phyloP scores from a whole-genome alignment of 2,797 vertebrate species.

The Psittacula derbiana region DNA sequence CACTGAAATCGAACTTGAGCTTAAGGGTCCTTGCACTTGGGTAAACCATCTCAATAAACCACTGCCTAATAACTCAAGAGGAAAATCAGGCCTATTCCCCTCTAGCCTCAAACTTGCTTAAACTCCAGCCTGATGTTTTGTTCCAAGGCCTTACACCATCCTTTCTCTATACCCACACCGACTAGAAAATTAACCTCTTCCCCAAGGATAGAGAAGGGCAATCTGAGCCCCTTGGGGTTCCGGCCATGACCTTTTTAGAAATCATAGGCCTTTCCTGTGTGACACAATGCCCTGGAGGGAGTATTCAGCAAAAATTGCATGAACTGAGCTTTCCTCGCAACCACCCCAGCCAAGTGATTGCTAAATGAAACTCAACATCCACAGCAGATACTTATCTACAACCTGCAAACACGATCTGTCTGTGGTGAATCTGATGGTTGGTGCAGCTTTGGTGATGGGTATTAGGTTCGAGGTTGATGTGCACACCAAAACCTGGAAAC shows the following conservation, averaged over 20 bases:
- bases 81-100: not conserved
- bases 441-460: not conserved
- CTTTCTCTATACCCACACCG: not conserved
- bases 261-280: slow-evolving; percentile 29
- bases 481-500: not conserved
- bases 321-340: not conserved
- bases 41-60: not conserved
- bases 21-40: not conserved
- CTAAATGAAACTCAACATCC: not conserved
- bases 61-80: not conserved
- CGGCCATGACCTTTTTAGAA: not conserved
- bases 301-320: not conserved
- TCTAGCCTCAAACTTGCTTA: slow-evolving; percentile 44
- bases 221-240: not conserved
- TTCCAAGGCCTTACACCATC: slow-evolving; percentile 51
- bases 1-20: not conserved
- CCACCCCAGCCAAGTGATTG: not conserved
- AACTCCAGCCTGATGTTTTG: not conserved
- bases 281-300: slow-evolving; percentile 29
- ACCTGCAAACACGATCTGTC: not conserved
- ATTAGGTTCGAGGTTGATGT: not conserved
- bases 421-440: not conserved
- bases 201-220: slow-evolving; percentile 27
- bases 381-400: not conserved
- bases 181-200: slow-evolving; percentile 9